phyloP scores from a whole-genome alignment of 2,797 vertebrate species.

The Acanthurus tractus region DNA sequence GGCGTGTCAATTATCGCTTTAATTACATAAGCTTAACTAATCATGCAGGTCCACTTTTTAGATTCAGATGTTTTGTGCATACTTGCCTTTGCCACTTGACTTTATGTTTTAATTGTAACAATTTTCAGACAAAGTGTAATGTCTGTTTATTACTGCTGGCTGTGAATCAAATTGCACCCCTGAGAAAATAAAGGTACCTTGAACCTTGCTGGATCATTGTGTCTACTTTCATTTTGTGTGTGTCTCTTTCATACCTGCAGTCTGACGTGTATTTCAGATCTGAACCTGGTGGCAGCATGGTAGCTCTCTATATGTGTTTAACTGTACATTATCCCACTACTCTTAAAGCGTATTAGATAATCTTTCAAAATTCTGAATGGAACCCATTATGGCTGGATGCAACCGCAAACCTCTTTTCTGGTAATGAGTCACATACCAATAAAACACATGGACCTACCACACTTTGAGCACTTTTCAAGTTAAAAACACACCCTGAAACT shows the following conservation, averaged over 20 bases:
- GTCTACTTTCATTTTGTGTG: too few species aligned
- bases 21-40: too few species aligned
- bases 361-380: constrained; percentile 60
- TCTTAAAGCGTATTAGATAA: constrained; percentile 42
- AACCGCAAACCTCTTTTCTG: constrained; percentile 50
- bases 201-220: too few species aligned
- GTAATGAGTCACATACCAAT: constrained; percentile 60
- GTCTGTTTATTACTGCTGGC: too few species aligned
- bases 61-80: too few species aligned
- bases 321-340: constrained; percentile 30
- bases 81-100: too few species aligned
- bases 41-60: too few species aligned
- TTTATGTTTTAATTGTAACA: too few species aligned
- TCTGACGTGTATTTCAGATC: not conserved
- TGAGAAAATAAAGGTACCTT: too few species aligned
- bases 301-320: constrained; percentile 25
- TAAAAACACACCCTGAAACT: constrained; percentile 10
- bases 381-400: constrained; percentile 50
- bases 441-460: constrained; percentile 56
- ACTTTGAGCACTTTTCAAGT: constrained; percentile 14
- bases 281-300: constrained; percentile 12
- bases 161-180: too few species aligned
- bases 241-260: not conserved
- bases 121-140: too few species aligned
- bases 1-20: too few species aligned